Conservation (phyloP, 1,140 invertebrate genomes). For the Grapholita molesta region DNA sequence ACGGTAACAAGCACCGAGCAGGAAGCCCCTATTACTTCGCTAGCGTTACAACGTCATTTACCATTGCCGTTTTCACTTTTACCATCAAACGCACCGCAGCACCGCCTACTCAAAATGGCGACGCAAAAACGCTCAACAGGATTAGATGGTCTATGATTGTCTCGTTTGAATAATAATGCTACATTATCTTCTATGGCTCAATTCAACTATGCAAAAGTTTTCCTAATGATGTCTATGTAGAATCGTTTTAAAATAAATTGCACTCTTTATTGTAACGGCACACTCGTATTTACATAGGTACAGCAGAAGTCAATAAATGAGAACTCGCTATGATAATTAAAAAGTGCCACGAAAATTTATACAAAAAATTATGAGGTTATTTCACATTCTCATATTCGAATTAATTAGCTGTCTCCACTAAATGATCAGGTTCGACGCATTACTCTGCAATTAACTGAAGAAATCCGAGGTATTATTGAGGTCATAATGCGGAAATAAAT, state of each 20-base stretch:
- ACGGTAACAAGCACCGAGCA: slow-evolving; percentile 19
- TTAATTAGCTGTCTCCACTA: neutral
- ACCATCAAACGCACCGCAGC: slow-evolving; percentile 52
- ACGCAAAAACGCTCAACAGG: slow-evolving; percentile 47
- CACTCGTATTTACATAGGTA: no score
- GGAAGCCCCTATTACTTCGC: slow-evolving; percentile 27
- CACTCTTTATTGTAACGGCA: no score
- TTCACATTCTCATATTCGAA: neutral
- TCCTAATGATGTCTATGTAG: no score
- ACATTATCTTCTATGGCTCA: neutral
- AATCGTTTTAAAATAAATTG: no score
- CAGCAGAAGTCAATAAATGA: no score
- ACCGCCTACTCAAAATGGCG: slow-evolving; percentile 48
- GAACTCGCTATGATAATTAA: no score
- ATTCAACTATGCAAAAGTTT: no score
- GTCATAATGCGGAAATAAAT: no score
- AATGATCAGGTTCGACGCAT: no score
- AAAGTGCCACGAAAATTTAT: no score
- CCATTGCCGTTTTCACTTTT: slow-evolving; percentile 57
- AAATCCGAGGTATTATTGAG: no score
- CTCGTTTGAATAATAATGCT: slow-evolving; percentile 47
- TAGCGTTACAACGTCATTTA: slow-evolving; percentile 33
- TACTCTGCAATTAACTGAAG: no score
- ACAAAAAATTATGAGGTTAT: neutral
- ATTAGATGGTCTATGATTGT: slow-evolving; percentile 43